Base-by-base conservation (phyloP, 2,113 vertebrate species). In the Paramormyrops kingsleyae region DNA sequence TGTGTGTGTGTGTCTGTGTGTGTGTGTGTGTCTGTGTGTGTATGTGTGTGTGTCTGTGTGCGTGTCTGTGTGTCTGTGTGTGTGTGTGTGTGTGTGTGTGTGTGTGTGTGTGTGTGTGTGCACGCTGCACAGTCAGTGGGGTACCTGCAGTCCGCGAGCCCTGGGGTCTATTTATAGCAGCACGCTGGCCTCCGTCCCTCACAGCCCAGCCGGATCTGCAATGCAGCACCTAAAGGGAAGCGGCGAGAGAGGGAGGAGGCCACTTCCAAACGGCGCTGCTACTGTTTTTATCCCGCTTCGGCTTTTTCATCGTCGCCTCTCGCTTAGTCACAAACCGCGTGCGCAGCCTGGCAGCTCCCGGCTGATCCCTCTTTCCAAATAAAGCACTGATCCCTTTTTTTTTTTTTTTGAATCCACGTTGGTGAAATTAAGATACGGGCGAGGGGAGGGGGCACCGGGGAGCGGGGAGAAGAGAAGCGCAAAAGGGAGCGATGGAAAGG, bases 141-240 rank as follows among this genome's bases (percentile, higher is more conserved):
- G 52, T n/a, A 50, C 46, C 87, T 7, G 87, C 50, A 50, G 21
- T 50, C 46, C 56, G 4, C 52, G 27, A 56, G 80, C 53, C 52
- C n/a, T 7, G 27, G 15, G 21, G 42, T 93, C 93, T 96, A 94
- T 95, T 94, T 93, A 94, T 95, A 94, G 94, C 19, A 93, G 91
- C 92, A 91, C 89, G 92, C 87, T 85, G 56, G 66, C 62, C 77
- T 62, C 19, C 66, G 70, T 39, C 89, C 92, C 93, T 93, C 91
- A n/a, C 46, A 92, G 80, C 88, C 93, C 89, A 92, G 92, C 93
- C 92, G 95, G 93, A 95, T 93, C 95, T 96, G 95, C 95, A 96
- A 95, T 96, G 95, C 95, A 96, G 94, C 93, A 95, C 13, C n/a
- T 89, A 87, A 91, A 84, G 90, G 88, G 91, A 90, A 88, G 87